A percentile compares a stretch with the other conserved stretches of the same genome.
These are phyloP conservation scores for Phaetusa simplex DNA, from an alignment of 2,113 vertebrate genomes.

Conservation along the genomic window DNA sequence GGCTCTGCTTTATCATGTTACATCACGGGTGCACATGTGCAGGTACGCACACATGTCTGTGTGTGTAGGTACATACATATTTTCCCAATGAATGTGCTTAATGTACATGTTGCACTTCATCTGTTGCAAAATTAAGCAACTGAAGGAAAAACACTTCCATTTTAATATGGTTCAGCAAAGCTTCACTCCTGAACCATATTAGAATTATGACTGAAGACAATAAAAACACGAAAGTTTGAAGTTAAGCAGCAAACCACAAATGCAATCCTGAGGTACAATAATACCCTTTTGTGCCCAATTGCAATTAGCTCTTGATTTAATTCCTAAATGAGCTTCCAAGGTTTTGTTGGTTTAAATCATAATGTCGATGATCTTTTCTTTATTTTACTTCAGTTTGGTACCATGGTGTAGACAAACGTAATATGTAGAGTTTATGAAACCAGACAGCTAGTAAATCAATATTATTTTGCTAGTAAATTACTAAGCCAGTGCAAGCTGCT, in stretches of 20 bases:
- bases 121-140: neutral
- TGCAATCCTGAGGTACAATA: neutral
- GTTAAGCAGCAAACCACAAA: neutral
- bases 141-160: neutral
- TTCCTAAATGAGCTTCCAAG: constrained; percentile 33
- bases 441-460: constrained; percentile 73
- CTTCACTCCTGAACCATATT: neutral
- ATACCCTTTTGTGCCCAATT: neutral
- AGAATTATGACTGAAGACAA: neutral
- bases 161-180: neutral
- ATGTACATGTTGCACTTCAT: neutral
- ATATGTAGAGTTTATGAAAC: constrained; percentile 59
- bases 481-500: constrained; percentile 26
- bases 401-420: constrained; percentile 48
- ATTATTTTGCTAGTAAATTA: constrained; percentile 71
- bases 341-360: constrained; percentile 45
- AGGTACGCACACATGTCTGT: neutral
- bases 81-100: neutral
- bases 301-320: constrained; percentile 46
- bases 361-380: constrained; percentile 28
- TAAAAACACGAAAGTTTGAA: neutral
- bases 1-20: neutral
- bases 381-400: constrained; percentile 46
- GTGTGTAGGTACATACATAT: neutral
- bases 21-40: neutral